Evolutionary conservation across 2,797 vertebrate genomes (phyloP).

Genomic region (Poeciliopsis presidionis): DNA sequence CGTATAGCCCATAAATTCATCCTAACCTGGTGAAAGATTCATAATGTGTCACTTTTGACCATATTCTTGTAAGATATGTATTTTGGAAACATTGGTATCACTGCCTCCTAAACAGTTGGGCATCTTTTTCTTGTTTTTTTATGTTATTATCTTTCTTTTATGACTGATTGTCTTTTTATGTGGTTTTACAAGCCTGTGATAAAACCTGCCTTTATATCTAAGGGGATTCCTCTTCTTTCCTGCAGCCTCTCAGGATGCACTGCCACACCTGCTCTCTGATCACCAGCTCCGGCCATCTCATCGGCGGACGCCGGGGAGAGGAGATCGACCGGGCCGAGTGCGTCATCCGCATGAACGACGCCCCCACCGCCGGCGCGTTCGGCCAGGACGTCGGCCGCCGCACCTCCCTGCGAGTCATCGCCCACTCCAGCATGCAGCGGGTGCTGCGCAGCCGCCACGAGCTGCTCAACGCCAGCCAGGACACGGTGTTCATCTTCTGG

Average conservation of each 20-base stretch:
- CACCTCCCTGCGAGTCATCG: conserved; percentile 93
- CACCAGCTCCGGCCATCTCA: conserved; percentile 95
- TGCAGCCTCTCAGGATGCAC: conserved; percentile 93
- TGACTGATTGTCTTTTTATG: no score
- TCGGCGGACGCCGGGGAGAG: conserved; percentile 84
- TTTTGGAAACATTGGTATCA: no score
- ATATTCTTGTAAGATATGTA: no score
- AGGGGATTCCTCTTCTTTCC: not conserved
- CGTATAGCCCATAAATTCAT: no score
- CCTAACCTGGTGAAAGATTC: no score
- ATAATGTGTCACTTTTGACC: no score
- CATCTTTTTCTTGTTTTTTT: no score
- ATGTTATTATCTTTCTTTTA: no score
- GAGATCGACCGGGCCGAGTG: conserved; percentile 92
- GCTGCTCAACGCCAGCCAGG: conserved; percentile 92
- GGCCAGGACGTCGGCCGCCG: conserved; percentile 88
- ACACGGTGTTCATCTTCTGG: conserved; percentile 97
- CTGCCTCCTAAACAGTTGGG: no score
- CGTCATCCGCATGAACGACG: conserved; percentile 98
- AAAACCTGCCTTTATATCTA: not conserved
- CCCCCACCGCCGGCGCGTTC: conserved; percentile 85
- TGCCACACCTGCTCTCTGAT: conserved; percentile 92
- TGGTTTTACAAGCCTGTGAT: no score
- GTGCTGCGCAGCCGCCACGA: conserved; percentile 91
- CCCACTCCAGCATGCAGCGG: conserved; percentile 96